phyloP scores from a whole-genome alignment of 2,888 invertebrate species.

The Latrodectus hesperus region DNA sequence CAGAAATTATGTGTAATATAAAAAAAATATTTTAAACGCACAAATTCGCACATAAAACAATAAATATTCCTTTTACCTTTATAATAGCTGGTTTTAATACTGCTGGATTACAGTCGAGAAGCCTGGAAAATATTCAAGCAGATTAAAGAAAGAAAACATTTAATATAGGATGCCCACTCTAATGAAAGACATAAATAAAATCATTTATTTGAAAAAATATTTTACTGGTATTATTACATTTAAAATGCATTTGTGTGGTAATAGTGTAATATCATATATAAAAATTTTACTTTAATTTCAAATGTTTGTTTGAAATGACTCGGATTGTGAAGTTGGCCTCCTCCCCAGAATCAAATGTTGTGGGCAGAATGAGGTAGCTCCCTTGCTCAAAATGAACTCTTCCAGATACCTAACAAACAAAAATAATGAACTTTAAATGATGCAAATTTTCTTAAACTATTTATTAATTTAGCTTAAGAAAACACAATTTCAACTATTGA shows the following conservation, averaged over 20 bases:
- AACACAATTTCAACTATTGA: too few relatives aligned
- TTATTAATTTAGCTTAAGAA: too few relatives aligned
- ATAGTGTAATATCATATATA: background rate
- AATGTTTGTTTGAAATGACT: slow-evolving; percentile 85
- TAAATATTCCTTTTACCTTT: slow-evolving; percentile 76
- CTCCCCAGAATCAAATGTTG: slow-evolving; percentile 92
- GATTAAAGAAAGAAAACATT: background rate
- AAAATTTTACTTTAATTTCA: slow-evolving; percentile 82
- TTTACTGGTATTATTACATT: too few relatives aligned
- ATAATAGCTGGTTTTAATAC: slow-evolving; percentile 84
- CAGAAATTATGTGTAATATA: too few relatives aligned
- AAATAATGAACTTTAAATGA: too few relatives aligned
- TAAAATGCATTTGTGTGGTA: too few relatives aligned
- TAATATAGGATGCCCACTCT: background rate
- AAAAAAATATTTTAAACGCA: too few relatives aligned
- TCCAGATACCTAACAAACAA: slow-evolving; percentile 78
- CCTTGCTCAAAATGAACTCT: slow-evolving; percentile 87
- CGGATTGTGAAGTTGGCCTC: slow-evolving; percentile 91
- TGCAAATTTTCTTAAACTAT: too few relatives aligned
- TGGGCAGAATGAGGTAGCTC: slow-evolving; percentile 88
- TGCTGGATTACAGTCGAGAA: slow-evolving; percentile 80
- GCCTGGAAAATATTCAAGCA: slow-evolving; percentile 73
- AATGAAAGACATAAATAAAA: background rate
- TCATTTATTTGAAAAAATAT: too few relatives aligned
- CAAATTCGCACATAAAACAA: background rate